phyloP scores from a whole-genome alignment of 2,797 vertebrate genomes.

The Aphelocoma californica region DNA sequence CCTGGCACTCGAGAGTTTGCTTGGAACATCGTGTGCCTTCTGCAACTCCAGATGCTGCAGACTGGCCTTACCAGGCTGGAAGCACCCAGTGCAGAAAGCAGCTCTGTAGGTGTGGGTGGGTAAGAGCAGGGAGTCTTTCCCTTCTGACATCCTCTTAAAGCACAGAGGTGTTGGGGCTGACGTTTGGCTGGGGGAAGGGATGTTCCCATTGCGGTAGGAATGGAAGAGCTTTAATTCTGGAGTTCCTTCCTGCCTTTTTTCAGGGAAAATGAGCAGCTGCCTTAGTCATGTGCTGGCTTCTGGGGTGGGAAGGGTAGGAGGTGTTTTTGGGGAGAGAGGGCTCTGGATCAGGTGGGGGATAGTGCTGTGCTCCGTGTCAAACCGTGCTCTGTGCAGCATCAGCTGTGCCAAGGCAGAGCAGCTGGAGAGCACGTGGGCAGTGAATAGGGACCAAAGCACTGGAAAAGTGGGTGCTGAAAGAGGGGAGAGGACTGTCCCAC shows the following conservation, averaged over 20 bases:
- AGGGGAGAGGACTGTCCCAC: not conserved
- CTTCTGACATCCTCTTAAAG: not conserved
- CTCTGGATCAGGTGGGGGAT: not conserved
- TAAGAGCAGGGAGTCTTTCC: not conserved
- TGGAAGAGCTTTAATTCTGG: not conserved
- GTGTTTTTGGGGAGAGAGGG: not conserved
- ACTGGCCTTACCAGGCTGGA: not conserved
- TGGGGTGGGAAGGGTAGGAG: not conserved
- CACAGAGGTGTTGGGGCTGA: rapidly evolving
- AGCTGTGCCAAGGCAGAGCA: not conserved
- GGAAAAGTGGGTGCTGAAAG: not conserved
- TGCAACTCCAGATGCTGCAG: not conserved
- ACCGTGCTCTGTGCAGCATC: not conserved
- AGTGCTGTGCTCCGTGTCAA: not conserved
- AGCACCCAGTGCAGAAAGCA: not conserved
- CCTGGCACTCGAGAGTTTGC: not conserved
- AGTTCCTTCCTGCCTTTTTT: not conserved
- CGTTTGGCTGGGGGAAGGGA: not conserved
- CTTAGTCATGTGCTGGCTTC: not conserved
- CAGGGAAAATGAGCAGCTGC: not conserved
- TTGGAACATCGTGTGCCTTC: not conserved
- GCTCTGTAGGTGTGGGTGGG: not conserved
- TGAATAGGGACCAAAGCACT: not conserved
- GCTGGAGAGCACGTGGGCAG: not conserved
- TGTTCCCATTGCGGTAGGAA: not conserved